Conservation (phyloP, 2,888 invertebrate genomes). For the Pyrocoelia pectoralis region DNA sequence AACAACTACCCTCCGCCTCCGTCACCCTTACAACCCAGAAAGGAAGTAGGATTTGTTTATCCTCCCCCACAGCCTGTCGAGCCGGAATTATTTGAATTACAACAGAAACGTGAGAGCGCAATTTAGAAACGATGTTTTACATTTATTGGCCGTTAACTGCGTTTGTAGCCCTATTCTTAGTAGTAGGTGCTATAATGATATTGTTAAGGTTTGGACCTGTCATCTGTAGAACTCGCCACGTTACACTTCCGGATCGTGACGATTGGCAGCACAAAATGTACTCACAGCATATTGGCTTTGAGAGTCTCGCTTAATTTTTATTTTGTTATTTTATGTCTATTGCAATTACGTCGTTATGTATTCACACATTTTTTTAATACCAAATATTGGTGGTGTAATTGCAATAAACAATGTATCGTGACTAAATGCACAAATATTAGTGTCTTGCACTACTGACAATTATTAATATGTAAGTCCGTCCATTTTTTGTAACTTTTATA, state of each 20-base stretch:
- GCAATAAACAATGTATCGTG: background rate
- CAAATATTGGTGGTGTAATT: background rate
- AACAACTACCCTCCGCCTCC: slow-evolving; percentile 58
- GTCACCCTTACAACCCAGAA: slow-evolving; percentile 29
- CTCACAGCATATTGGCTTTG: slow-evolving; percentile 58
- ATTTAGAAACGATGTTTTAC: slow-evolving; percentile 71
- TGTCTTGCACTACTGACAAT: slow-evolving; percentile 3
- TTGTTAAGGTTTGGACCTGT: slow-evolving; percentile 78
- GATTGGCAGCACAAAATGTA: slow-evolving; percentile 75
- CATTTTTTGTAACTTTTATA: slow-evolving; percentile 38
- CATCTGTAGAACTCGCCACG: slow-evolving; percentile 75
- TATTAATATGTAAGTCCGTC: slow-evolving; percentile 33
- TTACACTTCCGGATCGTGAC: slow-evolving; percentile 69
- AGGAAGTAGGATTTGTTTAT: background rate
- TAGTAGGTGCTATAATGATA: slow-evolving; percentile 75
- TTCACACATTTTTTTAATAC: too few species aligned
- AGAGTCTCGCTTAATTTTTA: slow-evolving; percentile 15
- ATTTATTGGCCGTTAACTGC: slow-evolving; percentile 82
- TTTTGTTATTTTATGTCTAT: too few species aligned
- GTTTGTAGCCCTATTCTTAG: slow-evolving; percentile 74
- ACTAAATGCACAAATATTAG: background rate
- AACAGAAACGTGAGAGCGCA: slow-evolving; percentile 83
- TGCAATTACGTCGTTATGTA: too few species aligned
- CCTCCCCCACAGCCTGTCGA: slow-evolving; percentile 14
- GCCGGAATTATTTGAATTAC: slow-evolving; percentile 52